A percentile compares a stretch with the other conserved stretches of the same genome.
Conservation (phyloP, 2,113 vertebrate genomes). For the Emydocephalus ijimae region DNA sequence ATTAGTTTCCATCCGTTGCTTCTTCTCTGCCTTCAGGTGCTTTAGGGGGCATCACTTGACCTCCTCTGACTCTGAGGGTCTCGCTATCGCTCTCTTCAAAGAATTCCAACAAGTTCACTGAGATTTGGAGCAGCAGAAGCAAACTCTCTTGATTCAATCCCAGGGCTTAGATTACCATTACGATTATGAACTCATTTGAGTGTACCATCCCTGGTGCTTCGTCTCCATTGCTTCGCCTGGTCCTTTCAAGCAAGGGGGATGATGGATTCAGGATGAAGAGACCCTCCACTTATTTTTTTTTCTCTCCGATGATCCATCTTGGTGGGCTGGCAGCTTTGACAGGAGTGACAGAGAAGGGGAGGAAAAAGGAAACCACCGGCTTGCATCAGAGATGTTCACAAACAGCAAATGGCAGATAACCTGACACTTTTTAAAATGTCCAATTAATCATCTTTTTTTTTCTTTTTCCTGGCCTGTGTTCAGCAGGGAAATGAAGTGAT, state of each 20-base stretch:
- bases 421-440: slow-evolving; percentile 29
- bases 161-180: background rate
- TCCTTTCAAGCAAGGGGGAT: slow-evolving; percentile 41
- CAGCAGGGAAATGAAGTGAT: slow-evolving; percentile 6
- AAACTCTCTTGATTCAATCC: background rate
- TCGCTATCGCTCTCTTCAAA: too few species aligned
- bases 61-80: background rate
- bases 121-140: background rate
- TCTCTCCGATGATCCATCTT: slow-evolving; percentile 27
- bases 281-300: slow-evolving; percentile 40
- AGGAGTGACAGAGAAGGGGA: slow-evolving; percentile 21
- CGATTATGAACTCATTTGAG: slow-evolving; percentile 17
- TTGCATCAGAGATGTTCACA: slow-evolving; percentile 15
- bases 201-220: slow-evolving; percentile 14
- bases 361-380: slow-evolving; percentile 22
- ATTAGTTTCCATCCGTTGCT: background rate
- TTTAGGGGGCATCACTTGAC: background rate
- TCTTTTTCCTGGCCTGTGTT: slow-evolving; percentile 6
- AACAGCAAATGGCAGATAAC: slow-evolving; percentile 36
- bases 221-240: slow-evolving; percentile 7
- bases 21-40: background rate
- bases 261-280: slow-evolving; percentile 41
- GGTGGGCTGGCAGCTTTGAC: slow-evolving; percentile 46
- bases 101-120: background rate
- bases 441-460: slow-evolving; percentile 34